phyloP scores from a whole-genome alignment of 1,140 invertebrate species.

The Drosophila ogumai region DNA sequence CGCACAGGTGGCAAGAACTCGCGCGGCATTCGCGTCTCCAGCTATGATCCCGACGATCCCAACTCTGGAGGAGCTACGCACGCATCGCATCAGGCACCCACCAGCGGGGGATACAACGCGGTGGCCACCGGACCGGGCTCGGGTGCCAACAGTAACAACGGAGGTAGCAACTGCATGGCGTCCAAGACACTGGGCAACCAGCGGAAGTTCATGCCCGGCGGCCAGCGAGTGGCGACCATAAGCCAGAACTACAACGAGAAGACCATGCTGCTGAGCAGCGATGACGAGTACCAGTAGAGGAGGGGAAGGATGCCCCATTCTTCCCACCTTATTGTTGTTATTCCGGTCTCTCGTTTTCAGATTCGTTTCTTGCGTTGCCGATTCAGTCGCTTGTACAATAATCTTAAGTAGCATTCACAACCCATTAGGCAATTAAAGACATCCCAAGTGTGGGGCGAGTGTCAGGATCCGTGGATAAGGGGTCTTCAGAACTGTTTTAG shows the following conservation, averaged over 20 bases:
- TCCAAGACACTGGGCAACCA: constrained; percentile 84
- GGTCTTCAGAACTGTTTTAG: neutral
- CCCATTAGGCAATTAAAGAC: constrained; percentile 50
- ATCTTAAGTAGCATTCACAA: constrained; percentile 62
- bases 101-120: constrained; percentile 75
- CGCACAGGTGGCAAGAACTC: constrained; percentile 87
- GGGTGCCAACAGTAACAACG: constrained; percentile 26
- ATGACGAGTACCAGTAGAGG: constrained; percentile 96
- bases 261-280: constrained; percentile 97
- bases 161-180: constrained; percentile 77
- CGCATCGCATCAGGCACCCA: constrained; percentile 48
- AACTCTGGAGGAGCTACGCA: constrained; percentile 67
- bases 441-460: constrained; percentile 29
- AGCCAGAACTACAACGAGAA: constrained; percentile 97
- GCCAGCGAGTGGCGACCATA: constrained; percentile 90
- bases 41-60: constrained; percentile 89
- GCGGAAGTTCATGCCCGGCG: constrained; percentile 86
- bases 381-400: constrained; percentile 72
- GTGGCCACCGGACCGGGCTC: constrained; percentile 68
- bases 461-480: neutral
- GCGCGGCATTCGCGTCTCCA: constrained; percentile 88
- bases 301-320: neutral
- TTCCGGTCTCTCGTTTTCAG: constrained; percentile 29
- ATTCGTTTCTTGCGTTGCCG: constrained; percentile 31
- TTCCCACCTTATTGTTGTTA: constrained; percentile 44